Conservation (phyloP, 2,888 invertebrate species). For the Drosophila kanekoi region DNA sequence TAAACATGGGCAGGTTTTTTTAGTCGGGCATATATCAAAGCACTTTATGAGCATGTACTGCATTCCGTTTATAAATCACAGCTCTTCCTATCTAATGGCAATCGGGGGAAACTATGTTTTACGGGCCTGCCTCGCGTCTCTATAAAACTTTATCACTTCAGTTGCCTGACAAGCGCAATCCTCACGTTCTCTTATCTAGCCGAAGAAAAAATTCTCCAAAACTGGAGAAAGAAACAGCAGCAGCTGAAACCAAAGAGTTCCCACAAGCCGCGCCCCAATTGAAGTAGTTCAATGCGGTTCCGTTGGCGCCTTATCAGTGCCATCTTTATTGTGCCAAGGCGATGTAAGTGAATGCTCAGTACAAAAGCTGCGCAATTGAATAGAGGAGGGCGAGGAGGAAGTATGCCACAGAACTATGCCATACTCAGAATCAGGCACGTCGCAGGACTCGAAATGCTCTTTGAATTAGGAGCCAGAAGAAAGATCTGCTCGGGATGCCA, state of each 20-base stretch:
- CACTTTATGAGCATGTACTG: constrained; percentile 28
- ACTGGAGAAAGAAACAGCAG: constrained; percentile 3
- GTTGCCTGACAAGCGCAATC: constrained; percentile 55
- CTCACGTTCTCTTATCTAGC: constrained; percentile 40
- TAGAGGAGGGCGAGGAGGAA: constrained; percentile 12
- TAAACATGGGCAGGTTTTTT: constrained; percentile 6
- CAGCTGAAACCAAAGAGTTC: constrained; percentile 17
- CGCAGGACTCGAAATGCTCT: constrained; percentile 51
- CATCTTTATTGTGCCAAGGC: constrained; percentile 61
- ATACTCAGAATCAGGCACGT: constrained; percentile 54
- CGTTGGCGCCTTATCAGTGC: constrained; percentile 45
- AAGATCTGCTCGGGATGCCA: not conserved
- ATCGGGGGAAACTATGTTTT: constrained; percentile 42
- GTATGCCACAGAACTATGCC: constrained; percentile 35
- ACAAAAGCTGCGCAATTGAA: constrained; percentile 55
- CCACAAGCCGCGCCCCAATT: constrained; percentile 20
- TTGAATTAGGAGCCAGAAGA: constrained; percentile 45
- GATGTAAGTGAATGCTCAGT: constrained; percentile 48
- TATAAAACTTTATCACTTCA: constrained; percentile 70
- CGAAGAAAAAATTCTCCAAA: constrained; percentile 8
- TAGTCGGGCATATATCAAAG: constrained; percentile 22
- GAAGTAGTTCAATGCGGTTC: constrained; percentile 7
- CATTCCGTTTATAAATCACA: constrained; percentile 36
- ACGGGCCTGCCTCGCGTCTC: constrained; percentile 19
- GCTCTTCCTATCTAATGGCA: constrained; percentile 37